Percentiles rank a stretch among this genome's conserved stretches.
phyloP scores from a whole-genome alignment of 30 jellyfish, hydroid and myxozoan genomes.

The Pseudorhiza aurosa region DNA sequence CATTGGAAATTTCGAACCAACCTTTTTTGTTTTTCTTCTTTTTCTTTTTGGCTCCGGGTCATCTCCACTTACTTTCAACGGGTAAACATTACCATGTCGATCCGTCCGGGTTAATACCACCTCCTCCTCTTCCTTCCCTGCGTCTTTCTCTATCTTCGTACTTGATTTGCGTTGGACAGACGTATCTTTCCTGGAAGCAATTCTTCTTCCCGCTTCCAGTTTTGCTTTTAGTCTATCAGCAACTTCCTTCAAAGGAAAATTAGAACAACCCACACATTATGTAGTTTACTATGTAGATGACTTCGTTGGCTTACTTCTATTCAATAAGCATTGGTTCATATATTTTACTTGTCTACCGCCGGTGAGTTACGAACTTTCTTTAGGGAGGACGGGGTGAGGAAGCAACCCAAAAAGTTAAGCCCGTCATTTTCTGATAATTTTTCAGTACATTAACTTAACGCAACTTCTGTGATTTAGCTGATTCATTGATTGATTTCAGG shows the following conservation, averaged over 20 bases:
- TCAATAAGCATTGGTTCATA: no score
- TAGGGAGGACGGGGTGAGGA: no score
- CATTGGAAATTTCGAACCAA: background rate
- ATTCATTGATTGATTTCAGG: no score
- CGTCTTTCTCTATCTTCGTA: background rate
- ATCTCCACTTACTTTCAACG: conserved; percentile 66
- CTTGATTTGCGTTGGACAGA: background rate
- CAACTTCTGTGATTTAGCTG: no score
- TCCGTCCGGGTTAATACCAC: conserved; percentile 81
- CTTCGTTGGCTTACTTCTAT: no score
- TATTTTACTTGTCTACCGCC: no score
- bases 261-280: no score
- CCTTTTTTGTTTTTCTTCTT: conserved; percentile 61
- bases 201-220: conserved; percentile 57
- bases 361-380: no score
- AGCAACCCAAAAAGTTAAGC: no score
- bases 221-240: conserved; percentile 67
- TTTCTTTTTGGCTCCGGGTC: conserved; percentile 48
- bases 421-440: no score
- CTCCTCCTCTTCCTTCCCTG: conserved; percentile 53
- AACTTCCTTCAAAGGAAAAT: conserved; percentile 63
- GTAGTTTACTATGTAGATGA: no score
- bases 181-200: background rate
- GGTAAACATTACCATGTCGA: conserved; percentile 87
- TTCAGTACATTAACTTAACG: no score